phyloP scores from a whole-genome alignment of 2,797 vertebrate genomes.

The Paguma larvata region DNA sequence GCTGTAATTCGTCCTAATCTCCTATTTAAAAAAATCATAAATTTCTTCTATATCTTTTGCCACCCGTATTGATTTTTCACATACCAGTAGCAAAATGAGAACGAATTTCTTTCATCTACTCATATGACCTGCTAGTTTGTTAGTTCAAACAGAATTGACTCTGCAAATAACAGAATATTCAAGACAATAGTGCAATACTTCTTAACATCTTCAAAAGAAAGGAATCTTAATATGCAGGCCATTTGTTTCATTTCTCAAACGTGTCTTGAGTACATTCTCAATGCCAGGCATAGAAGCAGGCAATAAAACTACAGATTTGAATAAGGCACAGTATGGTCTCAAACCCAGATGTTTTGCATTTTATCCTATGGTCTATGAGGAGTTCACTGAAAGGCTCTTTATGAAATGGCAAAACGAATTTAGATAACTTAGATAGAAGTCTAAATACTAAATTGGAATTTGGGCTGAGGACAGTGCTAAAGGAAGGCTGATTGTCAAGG shows the following conservation, averaged over 20 bases:
- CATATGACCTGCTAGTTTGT: neutral
- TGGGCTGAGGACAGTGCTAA: neutral
- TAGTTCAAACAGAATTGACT: neutral
- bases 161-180: neutral
- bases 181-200: neutral
- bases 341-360: neutral
- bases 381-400: neutral
- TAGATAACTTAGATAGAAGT: neutral
- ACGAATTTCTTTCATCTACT: neutral
- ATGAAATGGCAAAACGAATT: constrained; percentile 1
- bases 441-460: neutral
- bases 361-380: neutral
- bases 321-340: neutral
- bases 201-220: neutral
- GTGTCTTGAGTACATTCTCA: neutral
- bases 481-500: neutral
- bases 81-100: neutral
- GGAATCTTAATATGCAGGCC: neutral
- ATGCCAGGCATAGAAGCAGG: neutral
- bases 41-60: neutral
- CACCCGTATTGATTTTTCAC: neutral
- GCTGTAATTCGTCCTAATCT: neutral
- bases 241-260: neutral
- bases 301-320: neutral
- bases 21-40: neutral